These are phyloP conservation scores for Dicrostonyx torquatus DNA, from an alignment of 2,797 vertebrate genomes.

Conservation along the genomic window DNA sequence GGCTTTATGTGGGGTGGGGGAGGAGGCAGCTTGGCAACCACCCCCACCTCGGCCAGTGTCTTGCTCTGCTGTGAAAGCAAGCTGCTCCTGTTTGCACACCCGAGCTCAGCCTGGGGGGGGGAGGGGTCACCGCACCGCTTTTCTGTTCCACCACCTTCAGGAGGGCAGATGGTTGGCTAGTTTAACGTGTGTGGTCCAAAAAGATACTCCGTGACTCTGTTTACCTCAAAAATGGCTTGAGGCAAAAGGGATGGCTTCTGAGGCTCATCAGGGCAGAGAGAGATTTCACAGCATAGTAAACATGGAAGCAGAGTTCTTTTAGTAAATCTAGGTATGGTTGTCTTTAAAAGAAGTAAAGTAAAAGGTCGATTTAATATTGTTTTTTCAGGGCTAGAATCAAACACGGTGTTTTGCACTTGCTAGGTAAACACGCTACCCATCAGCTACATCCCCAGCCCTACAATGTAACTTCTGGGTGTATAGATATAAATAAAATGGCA, in stretches of 20 bases:
- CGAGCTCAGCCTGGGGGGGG: background rate
- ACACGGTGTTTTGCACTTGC: background rate
- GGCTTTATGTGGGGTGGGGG: background rate
- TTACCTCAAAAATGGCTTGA: slow-evolving; percentile 37
- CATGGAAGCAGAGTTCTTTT: background rate
- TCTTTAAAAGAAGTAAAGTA: slow-evolving; percentile 25
- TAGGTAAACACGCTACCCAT: background rate
- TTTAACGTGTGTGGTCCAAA: slow-evolving; percentile 6
- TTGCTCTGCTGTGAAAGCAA: background rate
- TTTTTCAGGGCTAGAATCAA: background rate
- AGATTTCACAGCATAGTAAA: background rate
- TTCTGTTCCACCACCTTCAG: background rate
- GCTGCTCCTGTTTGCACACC: background rate
- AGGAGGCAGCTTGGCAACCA: background rate
- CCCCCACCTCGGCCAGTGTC: too few relatives aligned
- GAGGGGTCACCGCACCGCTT: background rate
- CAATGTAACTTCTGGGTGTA: background rate
- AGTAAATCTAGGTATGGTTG: background rate
- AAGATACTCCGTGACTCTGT: slow-evolving; percentile 16
- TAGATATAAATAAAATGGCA: background rate
- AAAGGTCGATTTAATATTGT: background rate
- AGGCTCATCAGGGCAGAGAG: background rate
- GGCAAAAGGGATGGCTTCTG: background rate
- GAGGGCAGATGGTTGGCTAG: background rate
- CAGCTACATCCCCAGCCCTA: background rate